Evolutionary conservation across 2,113 vertebrate genomes (phyloP), one percentile per base, ranked within the genome.

Genomic region (Tautogolabrus adspersus): DNA sequence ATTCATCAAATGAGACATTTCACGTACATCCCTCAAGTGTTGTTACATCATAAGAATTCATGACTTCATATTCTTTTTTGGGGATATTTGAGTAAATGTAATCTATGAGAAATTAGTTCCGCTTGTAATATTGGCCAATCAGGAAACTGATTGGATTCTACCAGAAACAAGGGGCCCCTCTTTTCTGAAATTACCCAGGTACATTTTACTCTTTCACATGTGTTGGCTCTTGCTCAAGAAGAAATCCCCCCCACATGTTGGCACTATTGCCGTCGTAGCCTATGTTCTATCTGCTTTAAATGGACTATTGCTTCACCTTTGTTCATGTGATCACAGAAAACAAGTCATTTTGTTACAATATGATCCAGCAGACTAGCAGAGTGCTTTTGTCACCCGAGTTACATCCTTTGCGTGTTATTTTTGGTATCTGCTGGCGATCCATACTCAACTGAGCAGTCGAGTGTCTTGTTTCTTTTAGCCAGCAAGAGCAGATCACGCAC

Each of bases 381-480:
- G 18, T 15, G 37, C 57, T 40, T 47, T 40, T 59, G 34, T 62
- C 10, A 72, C 67, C 52, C 46, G n/a, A 23, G 64, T 79, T 61
- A 34, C 79, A 54, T 74, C 54, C 56, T 60, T n/a, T 40, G 64
- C 66, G 13, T 73, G 75, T 66, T 79, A 83, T 89, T 83, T 70
- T 57, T 79, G 79, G 84, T 82, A 81, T 84, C 57, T 66, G 65
- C n/a, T 59, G 81, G 73, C 55, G 47, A 61, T 68, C 54, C 42
- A 1, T 56, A 60, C 66, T 62, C 68, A 6, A 19, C 81, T 40
- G 51, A 62, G 3, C 46, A n/a, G n/a, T 19, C 47, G 1, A 10
- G 64, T 72, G 72, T 91, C 72, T 49, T 11, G 75, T 90, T 85
- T 87, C 88, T 78, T 73, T 75, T 63, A 62, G 42, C 37, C 60